A percentile compares a stretch with the other conserved stretches of the same genome.
phyloP scores from a whole-genome alignment of 2,888 invertebrate genomes.

The Orthonevra nobilis region DNA sequence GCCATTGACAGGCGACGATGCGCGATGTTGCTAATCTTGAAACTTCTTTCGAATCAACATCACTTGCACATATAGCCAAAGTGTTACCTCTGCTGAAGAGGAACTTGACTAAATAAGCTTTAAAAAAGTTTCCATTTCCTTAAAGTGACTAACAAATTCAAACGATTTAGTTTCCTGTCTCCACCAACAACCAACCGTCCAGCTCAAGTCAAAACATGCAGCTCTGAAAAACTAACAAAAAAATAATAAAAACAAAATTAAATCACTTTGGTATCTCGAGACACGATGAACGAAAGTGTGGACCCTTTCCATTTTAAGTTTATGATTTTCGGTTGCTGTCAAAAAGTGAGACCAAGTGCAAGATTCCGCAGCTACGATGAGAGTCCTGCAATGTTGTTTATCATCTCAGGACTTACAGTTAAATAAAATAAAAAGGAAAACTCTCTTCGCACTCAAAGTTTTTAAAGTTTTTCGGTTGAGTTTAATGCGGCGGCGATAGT shows the following conservation, averaged over 20 bases:
- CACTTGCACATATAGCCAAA: neutral
- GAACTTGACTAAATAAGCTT: slow-evolving; percentile 43
- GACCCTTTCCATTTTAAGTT: slow-evolving; percentile 24
- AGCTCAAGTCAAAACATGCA: slow-evolving; percentile 3
- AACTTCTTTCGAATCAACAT: neutral
- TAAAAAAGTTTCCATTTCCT: slow-evolving; percentile 30
- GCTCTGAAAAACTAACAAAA: neutral
- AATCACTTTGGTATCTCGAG: slow-evolving; percentile 28
- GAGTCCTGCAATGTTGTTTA: slow-evolving; percentile 45
- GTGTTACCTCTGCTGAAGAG: slow-evolving; percentile 8
- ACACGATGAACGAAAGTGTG: slow-evolving; percentile 35
- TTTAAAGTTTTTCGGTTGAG: slow-evolving; percentile 50
- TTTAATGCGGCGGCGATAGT: slow-evolving; percentile 60
- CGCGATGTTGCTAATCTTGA: no score
- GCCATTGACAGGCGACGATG: no score
- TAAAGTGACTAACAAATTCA: neutral
- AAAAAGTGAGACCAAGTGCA: slow-evolving; percentile 33
- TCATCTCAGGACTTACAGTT: slow-evolving; percentile 34
- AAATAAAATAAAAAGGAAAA: slow-evolving; percentile 44
- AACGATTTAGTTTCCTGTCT: slow-evolving; percentile 14
- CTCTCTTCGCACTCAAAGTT: slow-evolving; percentile 41
- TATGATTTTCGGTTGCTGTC: slow-evolving; percentile 38
- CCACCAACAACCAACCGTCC: neutral
- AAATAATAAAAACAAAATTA: slow-evolving; percentile 44
- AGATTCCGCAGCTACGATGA: neutral